Evolutionary conservation across 2,888 invertebrate species (phyloP).

Genomic region (Yponomeuta sedellus): DNA sequence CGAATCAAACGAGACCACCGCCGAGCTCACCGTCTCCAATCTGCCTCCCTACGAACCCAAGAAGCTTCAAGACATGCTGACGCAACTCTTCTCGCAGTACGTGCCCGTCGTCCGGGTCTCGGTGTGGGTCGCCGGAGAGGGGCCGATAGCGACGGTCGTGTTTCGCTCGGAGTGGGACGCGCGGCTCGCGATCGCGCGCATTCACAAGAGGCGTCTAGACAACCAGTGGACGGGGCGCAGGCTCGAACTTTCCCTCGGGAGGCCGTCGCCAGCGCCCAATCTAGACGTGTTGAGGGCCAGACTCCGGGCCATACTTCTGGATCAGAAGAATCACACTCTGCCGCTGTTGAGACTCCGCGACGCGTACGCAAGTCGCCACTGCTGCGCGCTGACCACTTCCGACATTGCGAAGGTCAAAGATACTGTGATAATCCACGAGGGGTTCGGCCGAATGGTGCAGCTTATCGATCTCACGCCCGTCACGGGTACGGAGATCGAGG

Average conservation of each 20-base stretch:
- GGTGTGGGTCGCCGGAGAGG: slow-evolving; percentile 60
- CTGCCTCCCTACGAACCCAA: slow-evolving; percentile 54
- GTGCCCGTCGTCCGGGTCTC: slow-evolving; percentile 54
- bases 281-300: slow-evolving; percentile 80
- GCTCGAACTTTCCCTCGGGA: slow-evolving; percentile 83
- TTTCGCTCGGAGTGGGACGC: slow-evolving; percentile 84
- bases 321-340: slow-evolving; percentile 84
- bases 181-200: slow-evolving; percentile 85
- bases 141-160: slow-evolving; percentile 81
- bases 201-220: slow-evolving; percentile 88
- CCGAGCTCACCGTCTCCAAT: slow-evolving; percentile 63
- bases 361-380: slow-evolving; percentile 87
- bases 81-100: slow-evolving; percentile 57
- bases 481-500: slow-evolving; percentile 51
- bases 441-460: slow-evolving; percentile 62
- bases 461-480: slow-evolving; percentile 55
- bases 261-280: slow-evolving; percentile 78
- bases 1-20: slow-evolving; percentile 37
- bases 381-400: slow-evolving; percentile 83
- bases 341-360: slow-evolving; percentile 90
- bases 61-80: slow-evolving; percentile 53
- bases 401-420: slow-evolving; percentile 86
- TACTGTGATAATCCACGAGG: slow-evolving; percentile 73
- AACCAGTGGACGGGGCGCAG: slow-evolving; percentile 80
- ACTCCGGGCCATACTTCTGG: slow-evolving; percentile 83